Base-by-base conservation (phyloP, 2,113 vertebrate species). In the Calypte anna region DNA sequence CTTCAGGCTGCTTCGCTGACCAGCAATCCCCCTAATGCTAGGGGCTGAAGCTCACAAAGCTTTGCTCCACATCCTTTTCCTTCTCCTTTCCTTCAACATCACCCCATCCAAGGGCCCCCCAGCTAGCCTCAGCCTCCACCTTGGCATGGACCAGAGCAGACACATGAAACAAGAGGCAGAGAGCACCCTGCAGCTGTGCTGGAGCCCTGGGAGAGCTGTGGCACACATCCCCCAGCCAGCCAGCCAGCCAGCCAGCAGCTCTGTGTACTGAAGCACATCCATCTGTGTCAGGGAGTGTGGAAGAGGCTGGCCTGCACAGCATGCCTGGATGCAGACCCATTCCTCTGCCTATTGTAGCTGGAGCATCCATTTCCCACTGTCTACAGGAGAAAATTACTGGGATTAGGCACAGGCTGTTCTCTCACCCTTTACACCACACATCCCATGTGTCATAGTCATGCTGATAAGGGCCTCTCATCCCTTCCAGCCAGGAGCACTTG, bases 261-360 rank as follows among this genome's bases (percentile, higher is more conserved):
- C 57, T 8, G 38, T 4, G 2, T 25, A 50, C 33, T 74, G 38
- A 6, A 76, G 63, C 62, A 70, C 55, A 55, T 59, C 51, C 68
- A n/a, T 61, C 79, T 73, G n/a, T 8, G 4, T 51, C 80, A 59
- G 21, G 33, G 22, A 62, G 31, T 7, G 7, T 9, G 2, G 6
- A 51, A 74, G 31, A 43, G 2, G 6, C 14, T 1, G 2, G 36
- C 69, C 90, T 16, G 8, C 18, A 30, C 72, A 61, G 63, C 44
- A 9, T 19, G 31, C 4, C 21, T 0, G 0, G 23, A 7, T 33
- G 14, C 4, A 1, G 76, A 68, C 24, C 66, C n/a, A 40, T 0
- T 0, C 23, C 64, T 73, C 64, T 66, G 63, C 43, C 54, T 58
- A 25, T n/a, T 0, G 0, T 17, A 62, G 16, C n/a, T 75, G 4